phyloP scores from a whole-genome alignment of 2,888 invertebrate species.

The Drosophila algonquin region DNA sequence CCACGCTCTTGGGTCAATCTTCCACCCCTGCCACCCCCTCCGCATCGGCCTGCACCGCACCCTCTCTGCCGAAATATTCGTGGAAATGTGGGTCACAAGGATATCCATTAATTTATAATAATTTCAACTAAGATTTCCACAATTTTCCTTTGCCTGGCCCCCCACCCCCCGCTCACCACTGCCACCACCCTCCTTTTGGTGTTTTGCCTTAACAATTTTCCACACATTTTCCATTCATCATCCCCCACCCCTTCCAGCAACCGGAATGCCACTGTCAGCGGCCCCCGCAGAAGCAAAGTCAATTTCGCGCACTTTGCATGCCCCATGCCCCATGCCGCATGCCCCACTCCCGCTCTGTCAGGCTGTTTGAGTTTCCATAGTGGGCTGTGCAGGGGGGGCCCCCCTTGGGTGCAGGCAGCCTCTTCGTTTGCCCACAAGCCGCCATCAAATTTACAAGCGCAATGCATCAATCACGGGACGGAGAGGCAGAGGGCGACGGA shows the following conservation, averaged over 20 bases:
- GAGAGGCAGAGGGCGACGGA: background rate
- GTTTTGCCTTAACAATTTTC: constrained; percentile 74
- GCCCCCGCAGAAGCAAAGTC: constrained; percentile 78
- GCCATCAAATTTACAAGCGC: constrained; percentile 78
- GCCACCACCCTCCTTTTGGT: constrained; percentile 15
- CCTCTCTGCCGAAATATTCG: constrained; percentile 69
- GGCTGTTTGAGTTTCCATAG: constrained; percentile 27
- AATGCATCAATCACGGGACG: constrained; percentile 72
- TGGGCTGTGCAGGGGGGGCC: background rate
- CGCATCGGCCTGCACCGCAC: constrained; percentile 19
- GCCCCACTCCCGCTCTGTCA: constrained; percentile 27
- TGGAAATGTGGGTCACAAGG: constrained; percentile 76
- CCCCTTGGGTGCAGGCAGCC: background rate
- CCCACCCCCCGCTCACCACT: background rate
- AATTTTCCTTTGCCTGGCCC: constrained; percentile 66
- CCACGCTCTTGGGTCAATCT: constrained; percentile 26
- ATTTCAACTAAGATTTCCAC: constrained; percentile 79
- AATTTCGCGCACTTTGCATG: constrained; percentile 79
- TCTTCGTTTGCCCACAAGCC: constrained; percentile 37
- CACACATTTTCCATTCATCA: constrained; percentile 76
- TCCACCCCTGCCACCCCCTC: constrained; percentile 5
- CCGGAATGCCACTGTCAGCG: constrained; percentile 76
- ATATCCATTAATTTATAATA: constrained; percentile 79
- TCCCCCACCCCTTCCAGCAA: constrained; percentile 20
- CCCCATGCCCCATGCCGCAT: constrained; percentile 29